Percentiles rank a stretch among this genome's conserved stretches.
Evolutionary conservation across 2,113 vertebrate genomes (phyloP).

Genomic region (Prunella fulvescens): DNA sequence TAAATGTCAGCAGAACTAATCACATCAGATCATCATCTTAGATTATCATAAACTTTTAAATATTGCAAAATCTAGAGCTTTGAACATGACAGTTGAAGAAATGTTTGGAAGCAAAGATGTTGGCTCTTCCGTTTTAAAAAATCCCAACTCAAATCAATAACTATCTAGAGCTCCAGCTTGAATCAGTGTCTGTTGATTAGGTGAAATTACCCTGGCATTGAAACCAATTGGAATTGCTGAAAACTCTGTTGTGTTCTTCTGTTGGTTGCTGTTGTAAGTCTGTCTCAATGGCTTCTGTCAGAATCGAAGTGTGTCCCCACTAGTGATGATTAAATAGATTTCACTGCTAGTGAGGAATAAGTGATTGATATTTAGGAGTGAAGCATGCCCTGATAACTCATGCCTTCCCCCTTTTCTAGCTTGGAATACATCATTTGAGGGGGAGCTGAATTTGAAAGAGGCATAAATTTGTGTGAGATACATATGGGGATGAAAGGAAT

Average conservation of each 20-base stretch:
- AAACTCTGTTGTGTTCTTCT: neutral
- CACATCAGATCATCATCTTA: neutral
- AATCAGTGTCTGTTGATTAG: neutral
- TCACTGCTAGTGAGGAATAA: neutral
- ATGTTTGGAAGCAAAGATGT: neutral
- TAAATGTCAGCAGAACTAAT: neutral
- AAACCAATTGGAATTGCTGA: neutral
- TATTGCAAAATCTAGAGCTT: neutral
- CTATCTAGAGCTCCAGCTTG: neutral
- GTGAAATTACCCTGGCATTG: neutral
- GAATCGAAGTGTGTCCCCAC: neutral
- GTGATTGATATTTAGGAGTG: conserved; percentile 7
- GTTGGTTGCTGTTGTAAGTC: neutral
- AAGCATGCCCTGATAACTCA: neutral
- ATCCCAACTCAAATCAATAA: neutral
- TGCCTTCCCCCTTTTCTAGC: neutral
- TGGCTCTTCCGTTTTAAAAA: neutral
- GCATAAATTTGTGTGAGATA: neutral
- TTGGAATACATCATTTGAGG: neutral
- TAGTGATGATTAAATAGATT: conserved; percentile 14
- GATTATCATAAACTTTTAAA: neutral
- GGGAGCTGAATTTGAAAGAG: neutral
- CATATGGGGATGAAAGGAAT: neutral
- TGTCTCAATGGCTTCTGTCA: neutral
- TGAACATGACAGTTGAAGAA: neutral